Conservation (phyloP, 2,888 invertebrate genomes). For the Drosophila stalkeri region DNA sequence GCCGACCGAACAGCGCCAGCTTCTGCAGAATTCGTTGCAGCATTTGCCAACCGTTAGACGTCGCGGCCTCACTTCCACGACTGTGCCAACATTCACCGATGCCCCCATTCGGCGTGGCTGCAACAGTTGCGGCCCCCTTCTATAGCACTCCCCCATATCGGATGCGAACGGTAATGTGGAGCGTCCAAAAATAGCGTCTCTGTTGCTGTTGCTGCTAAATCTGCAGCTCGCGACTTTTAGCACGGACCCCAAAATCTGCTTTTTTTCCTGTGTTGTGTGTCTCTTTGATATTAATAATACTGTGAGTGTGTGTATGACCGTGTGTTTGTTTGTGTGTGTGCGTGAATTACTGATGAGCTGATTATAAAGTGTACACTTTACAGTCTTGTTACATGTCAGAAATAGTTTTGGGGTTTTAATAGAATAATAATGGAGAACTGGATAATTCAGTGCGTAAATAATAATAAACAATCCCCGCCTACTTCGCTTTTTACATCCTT, state of each 20-base stretch:
- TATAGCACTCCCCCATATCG: conserved; percentile 18
- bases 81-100: conserved; percentile 10
- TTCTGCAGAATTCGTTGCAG: conserved; percentile 57
- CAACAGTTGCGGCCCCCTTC: conserved; percentile 31
- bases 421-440: neutral
- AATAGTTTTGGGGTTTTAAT: neutral
- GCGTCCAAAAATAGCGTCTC: conserved; percentile 64
- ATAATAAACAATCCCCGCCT: neutral
- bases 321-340: neutral
- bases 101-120: conserved; percentile 21
- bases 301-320: neutral
- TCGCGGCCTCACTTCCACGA: conserved; percentile 43
- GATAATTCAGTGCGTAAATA: conserved; percentile 6
- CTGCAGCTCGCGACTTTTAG: conserved; percentile 46
- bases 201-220: conserved; percentile 43
- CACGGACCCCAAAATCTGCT: conserved; percentile 47
- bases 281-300: conserved; percentile 26
- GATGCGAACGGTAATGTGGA: conserved; percentile 51
- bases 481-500: neutral
- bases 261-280: conserved; percentile 1
- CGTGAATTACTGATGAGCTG: neutral
- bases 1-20: conserved; percentile 58
- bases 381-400: neutral
- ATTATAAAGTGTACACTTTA: conserved; percentile 2
- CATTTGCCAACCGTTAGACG: conserved; percentile 46